A percentile compares a stretch with the other conserved stretches of the same genome.
Evolutionary conservation across 1,140 invertebrate species (phyloP).

Genomic region (Wiebesia pumilae): DNA sequence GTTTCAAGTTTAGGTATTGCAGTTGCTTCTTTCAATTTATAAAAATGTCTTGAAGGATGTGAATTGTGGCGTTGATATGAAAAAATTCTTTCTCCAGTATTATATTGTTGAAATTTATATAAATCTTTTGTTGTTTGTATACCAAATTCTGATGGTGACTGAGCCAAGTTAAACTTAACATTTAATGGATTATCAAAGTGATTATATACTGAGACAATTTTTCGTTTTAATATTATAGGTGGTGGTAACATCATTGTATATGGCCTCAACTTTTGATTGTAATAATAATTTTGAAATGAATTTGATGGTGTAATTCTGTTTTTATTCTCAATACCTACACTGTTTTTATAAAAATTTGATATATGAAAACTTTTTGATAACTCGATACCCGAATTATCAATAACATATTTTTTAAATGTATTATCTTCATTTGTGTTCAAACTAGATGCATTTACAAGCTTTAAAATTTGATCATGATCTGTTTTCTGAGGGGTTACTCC

Average conservation of each 20-base stretch:
- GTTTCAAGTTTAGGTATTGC: neutral
- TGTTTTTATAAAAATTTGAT: conserved; percentile 10
- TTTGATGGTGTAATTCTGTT: neutral
- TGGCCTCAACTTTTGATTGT: neutral
- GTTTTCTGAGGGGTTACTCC: conserved; percentile 81
- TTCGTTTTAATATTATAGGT: neutral
- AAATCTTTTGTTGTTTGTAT: neutral
- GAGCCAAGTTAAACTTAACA: neutral
- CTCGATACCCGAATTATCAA: neutral
- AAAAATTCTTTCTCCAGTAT: neutral
- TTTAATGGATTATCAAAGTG: neutral
- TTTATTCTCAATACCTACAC: neutral
- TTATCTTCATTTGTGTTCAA: neutral
- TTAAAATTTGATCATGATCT: conserved; percentile 60
- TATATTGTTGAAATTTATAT: neutral
- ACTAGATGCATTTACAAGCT: neutral
- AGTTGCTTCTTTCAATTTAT: neutral
- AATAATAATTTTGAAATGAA: neutral
- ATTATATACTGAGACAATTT: neutral
- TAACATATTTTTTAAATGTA: neutral
- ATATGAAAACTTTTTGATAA: neutral
- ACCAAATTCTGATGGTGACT: neutral
- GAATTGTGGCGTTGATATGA: neutral
- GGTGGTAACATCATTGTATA: neutral
- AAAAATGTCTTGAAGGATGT: too few species aligned